Evolutionary conservation across 2,888 invertebrate species (phyloP).

Genomic region (Drosophila putrida): DNA sequence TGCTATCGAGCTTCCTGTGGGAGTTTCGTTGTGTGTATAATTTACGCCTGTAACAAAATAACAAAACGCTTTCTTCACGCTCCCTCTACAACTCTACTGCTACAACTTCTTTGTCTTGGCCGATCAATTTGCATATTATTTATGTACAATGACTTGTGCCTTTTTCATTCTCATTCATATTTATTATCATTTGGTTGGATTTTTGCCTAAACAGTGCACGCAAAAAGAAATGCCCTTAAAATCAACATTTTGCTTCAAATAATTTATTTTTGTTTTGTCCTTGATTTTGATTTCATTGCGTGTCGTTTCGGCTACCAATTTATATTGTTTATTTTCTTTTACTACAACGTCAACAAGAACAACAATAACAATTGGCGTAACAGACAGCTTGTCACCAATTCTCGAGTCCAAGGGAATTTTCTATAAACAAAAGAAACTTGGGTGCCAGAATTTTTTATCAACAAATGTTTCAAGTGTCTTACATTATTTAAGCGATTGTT

Average conservation of each 20-base stretch:
- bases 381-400: constrained; percentile 69
- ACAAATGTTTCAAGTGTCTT: constrained; percentile 32
- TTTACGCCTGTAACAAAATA: constrained; percentile 69
- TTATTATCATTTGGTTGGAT: constrained; percentile 37
- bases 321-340: constrained; percentile 43
- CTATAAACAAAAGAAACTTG: constrained; percentile 45
- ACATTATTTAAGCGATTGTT: constrained; percentile 4
- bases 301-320: constrained; percentile 48
- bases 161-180: constrained; percentile 40
- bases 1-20: constrained; percentile 81
- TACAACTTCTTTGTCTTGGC: constrained; percentile 23
- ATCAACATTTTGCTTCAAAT: neutral
- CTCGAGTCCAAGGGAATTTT: constrained; percentile 13
- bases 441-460: constrained; percentile 39
- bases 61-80: constrained; percentile 65
- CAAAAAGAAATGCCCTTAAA: neutral
- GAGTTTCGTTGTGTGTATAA: constrained; percentile 65
- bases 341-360: constrained; percentile 13
- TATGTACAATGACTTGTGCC: constrained; percentile 54
- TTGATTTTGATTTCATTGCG: constrained; percentile 3
- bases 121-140: constrained; percentile 53
- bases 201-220: constrained; percentile 35
- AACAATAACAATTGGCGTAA: constrained; percentile 37
- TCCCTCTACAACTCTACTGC: neutral
- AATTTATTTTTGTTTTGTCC: constrained; percentile 2